Base-by-base conservation (phyloP, 2,797 vertebrate genomes). In the Sebastes taczanowskii region DNA sequence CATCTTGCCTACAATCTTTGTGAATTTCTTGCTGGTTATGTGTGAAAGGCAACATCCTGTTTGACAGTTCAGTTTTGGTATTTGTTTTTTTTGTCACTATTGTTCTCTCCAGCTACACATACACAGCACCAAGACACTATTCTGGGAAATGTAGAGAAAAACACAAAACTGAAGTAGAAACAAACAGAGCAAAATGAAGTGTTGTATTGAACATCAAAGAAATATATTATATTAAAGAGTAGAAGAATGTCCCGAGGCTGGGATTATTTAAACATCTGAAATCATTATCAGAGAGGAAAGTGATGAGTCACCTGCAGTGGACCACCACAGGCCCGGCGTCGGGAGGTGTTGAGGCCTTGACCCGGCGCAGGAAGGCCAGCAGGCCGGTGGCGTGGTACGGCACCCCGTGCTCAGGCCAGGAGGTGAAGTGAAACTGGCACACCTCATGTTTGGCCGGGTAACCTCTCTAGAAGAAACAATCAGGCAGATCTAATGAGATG, bases 371-470 rank as follows among this genome's bases (percentile, higher is more conserved):
- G 92, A 99, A 99, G 64, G 97, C 97, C 94, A 99, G 94, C 80
- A 99, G 95, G 61, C 98, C 98, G 0, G 98, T 99, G 79, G 98
- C 97, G 0, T 99, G 96, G 92, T 96, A 97, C 5, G 98, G 98
- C 46, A 99, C 98, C 0, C 98, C 98, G 0, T 99, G 98, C 89
- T 99, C 98, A 0, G 98, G 98, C 98, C 98, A 99, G 0, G 98
- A 98, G 0, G 96, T 98, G 91, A 99, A 99, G 91, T 99, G 98
- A 94, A 99, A 99, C 94, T 99, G 98, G 83, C 97, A 97, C 72
- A 99, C 98, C 92, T 99, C 98, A 0, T 99, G 98, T 76, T 97
- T 97, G 74, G 97, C 97, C 0, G 97, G 97, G 92, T 98, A 99
- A 56, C 98, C 98, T 77, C 97, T 94, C 98, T 99, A 42, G 2